Evolutionary conservation across 1,140 invertebrate genomes (phyloP), one percentile per base, ranked within the genome.

Genomic region (Hyles vespertilio): DNA sequence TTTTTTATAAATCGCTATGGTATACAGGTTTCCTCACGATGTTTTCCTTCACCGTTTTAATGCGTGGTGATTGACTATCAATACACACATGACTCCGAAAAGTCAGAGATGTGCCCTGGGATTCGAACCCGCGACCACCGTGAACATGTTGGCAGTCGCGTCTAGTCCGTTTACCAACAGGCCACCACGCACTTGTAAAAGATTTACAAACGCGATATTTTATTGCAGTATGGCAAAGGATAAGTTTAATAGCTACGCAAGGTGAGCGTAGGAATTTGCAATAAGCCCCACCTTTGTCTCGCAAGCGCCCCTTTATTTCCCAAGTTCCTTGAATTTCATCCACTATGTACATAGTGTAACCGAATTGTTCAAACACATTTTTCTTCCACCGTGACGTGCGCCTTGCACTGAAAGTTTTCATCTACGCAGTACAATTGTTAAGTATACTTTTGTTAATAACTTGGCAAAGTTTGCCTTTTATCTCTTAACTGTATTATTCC

Each of bases 211-310:
- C 70, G 75, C 77, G 76, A 79, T 79, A 77, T 76, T 69, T n/a
- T 22, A 48, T 43, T 43, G 72, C 67, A 75, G 70, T 77, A 77
- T 74, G 69, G 70, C 67, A 62, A 69, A 80, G 74, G 70, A 68
- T n/a, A 74, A 40, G 70, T 73, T 80, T 81, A 82, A 81, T 75
- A 79, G 77, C 69, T 56, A 62, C 65, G 68, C 64, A 73, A 87
- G 81, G 80, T 81, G 79, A 80, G 72, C 77, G 72, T 40, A 69
- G 79, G 84, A 87, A 84, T 87, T 81, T 74, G 80, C 81, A 87
- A 87, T 87, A 87, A 87, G 80, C 76, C 63, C 72, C 67, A 80
- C 79, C 84, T 83, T 87, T 81, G 77, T 80, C 76, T 78, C 72
- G 70, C 56, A 72, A 79, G 68, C 73, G 70, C 70, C 69, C 77